phyloP scores from a whole-genome alignment of 2,113 vertebrate genomes.

The Corythornis cristatus region DNA sequence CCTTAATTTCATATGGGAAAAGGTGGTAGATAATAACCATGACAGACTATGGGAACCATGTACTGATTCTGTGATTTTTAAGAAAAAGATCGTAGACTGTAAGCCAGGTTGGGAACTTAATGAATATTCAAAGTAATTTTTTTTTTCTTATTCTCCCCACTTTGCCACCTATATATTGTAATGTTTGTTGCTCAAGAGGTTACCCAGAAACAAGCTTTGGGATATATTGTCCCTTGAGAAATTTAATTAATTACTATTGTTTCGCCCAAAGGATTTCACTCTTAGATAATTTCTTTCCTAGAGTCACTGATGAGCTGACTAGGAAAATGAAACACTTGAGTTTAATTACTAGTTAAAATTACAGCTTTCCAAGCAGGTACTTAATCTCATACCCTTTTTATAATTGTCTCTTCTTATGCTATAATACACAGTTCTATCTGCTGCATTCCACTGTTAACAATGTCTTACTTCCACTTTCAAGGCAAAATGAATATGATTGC shows the following conservation, averaged over 20 bases:
- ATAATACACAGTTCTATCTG: conserved; percentile 68
- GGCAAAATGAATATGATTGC: conserved; percentile 52
- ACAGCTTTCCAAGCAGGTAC: conserved; percentile 72
- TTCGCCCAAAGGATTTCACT: conserved; percentile 67
- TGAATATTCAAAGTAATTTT: conserved; percentile 58
- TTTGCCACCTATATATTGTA: background rate
- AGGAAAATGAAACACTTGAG: conserved; percentile 81
- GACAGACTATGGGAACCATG: background rate
- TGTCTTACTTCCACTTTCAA: conserved; percentile 57
- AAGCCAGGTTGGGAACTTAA: background rate
- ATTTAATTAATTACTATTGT: conserved; percentile 78
- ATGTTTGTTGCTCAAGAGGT: conserved; percentile 54
- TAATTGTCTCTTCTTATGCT: conserved; percentile 75
- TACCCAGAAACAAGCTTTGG: conserved; percentile 50
- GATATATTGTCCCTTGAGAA: conserved; percentile 58
- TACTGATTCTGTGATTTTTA: background rate
- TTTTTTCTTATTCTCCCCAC: background rate
- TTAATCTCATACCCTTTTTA: conserved; percentile 72
- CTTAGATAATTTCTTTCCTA: conserved; percentile 77
- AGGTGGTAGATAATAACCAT: background rate
- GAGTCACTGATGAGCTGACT: conserved; percentile 79
- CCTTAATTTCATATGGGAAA: background rate
- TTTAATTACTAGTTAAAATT: conserved; percentile 81
- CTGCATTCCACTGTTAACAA: conserved; percentile 65
- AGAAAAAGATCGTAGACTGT: background rate